Evolutionary conservation across 2,113 vertebrate genomes (phyloP), one percentile per base, ranked within the genome.

Genomic region (Epinephelus fuscoguttatus): DNA sequence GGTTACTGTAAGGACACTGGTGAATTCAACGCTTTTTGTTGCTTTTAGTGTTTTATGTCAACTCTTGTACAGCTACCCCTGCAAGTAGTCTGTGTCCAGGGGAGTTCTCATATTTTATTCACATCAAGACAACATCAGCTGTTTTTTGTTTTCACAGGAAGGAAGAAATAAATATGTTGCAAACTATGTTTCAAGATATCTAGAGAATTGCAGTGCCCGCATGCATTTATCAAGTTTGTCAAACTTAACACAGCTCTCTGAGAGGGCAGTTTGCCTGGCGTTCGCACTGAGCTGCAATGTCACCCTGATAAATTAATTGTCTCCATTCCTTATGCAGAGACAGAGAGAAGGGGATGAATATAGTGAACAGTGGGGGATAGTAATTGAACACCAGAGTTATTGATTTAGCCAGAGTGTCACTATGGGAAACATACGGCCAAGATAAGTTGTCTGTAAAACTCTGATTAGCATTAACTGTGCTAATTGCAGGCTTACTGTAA

Each of bases 341-440:
- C 64, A 18, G 56, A 78, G 70, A 64, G 67, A 63, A 13, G 45
- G 50, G 61, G 66, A 72, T 72, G 79, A 85, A 61, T 72, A 66
- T 50, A 80, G 72, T 69, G 75, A 93, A 86, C 80, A 89, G 88
- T 66, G 60, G 81, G 78, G 84, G 84, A 88, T 78, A 87, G 77
- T 90, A 89, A 93, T 91, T 92, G 88, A 92, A 91, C 84, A 81
- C 64, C 30, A 56, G 82, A 84, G 53, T 87, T 92, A 93, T 91
- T 92, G 90, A 93, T 93, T 94, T 80, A 86, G 82, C 63, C 81
- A 33, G 59, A 85, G 66, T 75, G 84, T 90, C 74, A 75, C 83
- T 52, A 70, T 14, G 15, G 83, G 79, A 80, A 72, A 85, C 88
- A 71, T 80, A 72, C 5, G 62, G 86, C 74, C 81, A 80, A 79